A percentile compares a stretch with the other conserved stretches of the same genome.
Evolutionary conservation across 2,113 vertebrate genomes (phyloP).

Genomic region (Calyptommatus sinebrachiatus): DNA sequence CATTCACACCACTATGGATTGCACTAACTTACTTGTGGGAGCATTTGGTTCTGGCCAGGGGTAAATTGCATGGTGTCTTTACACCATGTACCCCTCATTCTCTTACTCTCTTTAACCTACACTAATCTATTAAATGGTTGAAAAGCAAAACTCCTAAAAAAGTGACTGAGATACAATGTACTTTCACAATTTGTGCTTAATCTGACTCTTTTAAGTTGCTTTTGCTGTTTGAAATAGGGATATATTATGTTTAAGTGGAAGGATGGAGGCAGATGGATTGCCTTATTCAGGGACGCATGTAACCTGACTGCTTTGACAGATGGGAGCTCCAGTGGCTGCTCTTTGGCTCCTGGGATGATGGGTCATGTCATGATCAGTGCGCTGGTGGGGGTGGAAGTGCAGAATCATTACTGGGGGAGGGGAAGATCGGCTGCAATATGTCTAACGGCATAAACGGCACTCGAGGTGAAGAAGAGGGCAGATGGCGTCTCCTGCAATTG

Average conservation of each 20-base stretch:
- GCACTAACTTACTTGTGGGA: too few relatives aligned
- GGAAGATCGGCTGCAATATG: background rate
- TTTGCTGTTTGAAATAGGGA: background rate
- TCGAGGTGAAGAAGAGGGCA: slow-evolving; percentile 24
- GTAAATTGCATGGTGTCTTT: too few relatives aligned
- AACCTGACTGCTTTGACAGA: slow-evolving; percentile 32
- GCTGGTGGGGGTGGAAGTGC: background rate
- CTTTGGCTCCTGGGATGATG: background rate
- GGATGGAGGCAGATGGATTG: slow-evolving; percentile 22
- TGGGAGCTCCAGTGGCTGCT: slow-evolving; percentile 10
- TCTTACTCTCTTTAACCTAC: too few relatives aligned
- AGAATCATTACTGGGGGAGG: background rate
- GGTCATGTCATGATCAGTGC: slow-evolving; percentile 16
- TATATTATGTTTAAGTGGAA: background rate
- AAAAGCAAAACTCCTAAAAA: background rate
- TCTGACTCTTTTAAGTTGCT: background rate
- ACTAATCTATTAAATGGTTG: too few relatives aligned
- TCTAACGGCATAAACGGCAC: slow-evolving; percentile 1
- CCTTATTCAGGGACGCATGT: background rate
- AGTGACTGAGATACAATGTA: background rate
- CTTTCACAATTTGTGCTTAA: background rate
- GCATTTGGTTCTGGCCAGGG: too few relatives aligned
- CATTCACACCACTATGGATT: too few relatives aligned
- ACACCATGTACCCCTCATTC: too few relatives aligned
- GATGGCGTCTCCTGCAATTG: background rate